Percentiles rank a stretch among this genome's conserved stretches.
These are phyloP conservation scores for Protobothrops flavoviridis DNA, from an alignment of 2,113 vertebrate species.

Conservation along the genomic window DNA sequence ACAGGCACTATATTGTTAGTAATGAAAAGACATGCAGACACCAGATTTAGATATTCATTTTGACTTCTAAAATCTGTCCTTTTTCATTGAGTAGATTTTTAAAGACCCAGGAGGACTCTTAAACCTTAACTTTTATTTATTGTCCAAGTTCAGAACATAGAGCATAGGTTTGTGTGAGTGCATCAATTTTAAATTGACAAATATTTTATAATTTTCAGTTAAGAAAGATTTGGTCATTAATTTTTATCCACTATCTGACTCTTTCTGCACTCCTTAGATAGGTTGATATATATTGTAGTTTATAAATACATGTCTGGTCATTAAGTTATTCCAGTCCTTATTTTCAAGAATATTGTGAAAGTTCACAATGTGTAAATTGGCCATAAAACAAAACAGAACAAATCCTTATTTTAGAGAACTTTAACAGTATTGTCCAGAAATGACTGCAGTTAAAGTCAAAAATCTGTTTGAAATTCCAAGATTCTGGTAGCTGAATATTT, in stretches of 20 bases:
- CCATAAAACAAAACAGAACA: not conserved
- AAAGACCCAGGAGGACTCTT: not conserved
- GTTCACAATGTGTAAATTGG: not conserved
- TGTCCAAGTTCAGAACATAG: too few relatives aligned
- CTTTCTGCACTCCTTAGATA: not conserved
- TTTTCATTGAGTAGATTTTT: not conserved
- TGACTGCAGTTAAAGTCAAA: constrained; percentile 14
- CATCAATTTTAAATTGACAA: not conserved
- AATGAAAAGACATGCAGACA: constrained; percentile 6
- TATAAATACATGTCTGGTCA: too few relatives aligned
- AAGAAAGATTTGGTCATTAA: not conserved
- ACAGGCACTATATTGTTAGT: constrained; percentile 15
- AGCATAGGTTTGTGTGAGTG: not conserved
- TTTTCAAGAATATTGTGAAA: not conserved
- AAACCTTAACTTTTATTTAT: not conserved
- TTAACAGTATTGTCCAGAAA: constrained; percentile 22
- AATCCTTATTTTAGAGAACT: not conserved
- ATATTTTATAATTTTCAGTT: not conserved
- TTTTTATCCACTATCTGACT: not conserved
- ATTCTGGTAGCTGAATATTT: constrained; percentile 3
- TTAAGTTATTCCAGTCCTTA: not conserved
- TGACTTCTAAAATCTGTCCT: not conserved
- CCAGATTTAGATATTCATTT: not conserved
- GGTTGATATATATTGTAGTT: not conserved
- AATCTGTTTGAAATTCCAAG: constrained; percentile 28